phyloP scores from a whole-genome alignment of 1,140 invertebrate species.

The Drosophila subpulchrella region DNA sequence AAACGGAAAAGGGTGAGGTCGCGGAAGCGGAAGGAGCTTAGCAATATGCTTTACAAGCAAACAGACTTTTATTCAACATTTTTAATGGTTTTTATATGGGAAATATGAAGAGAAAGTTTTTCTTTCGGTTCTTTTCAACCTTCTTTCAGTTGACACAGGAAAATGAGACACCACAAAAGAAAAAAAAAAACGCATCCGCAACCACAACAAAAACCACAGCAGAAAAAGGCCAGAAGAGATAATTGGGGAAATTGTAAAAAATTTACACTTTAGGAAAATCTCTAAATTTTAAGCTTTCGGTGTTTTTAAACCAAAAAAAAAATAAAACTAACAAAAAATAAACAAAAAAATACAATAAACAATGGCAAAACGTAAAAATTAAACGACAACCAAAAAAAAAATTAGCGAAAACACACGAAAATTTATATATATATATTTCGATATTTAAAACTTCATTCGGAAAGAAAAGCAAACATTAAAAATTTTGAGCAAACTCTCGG shows the following conservation, averaged over 20 bases:
- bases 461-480: slow-evolving; percentile 51
- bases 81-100: slow-evolving; percentile 4
- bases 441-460: slow-evolving; percentile 80
- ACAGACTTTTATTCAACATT: slow-evolving; percentile 21
- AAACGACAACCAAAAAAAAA: slow-evolving; percentile 53
- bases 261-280: slow-evolving; percentile 82
- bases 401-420: slow-evolving; percentile 59
- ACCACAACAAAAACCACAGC: slow-evolving; percentile 22
- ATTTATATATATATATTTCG: slow-evolving; percentile 73
- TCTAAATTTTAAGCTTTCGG: slow-evolving; percentile 85
- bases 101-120: slow-evolving; percentile 9
- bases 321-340: slow-evolving; percentile 46
- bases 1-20: not conserved
- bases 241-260: slow-evolving; percentile 72
- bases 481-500: slow-evolving; percentile 78
- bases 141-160: slow-evolving; percentile 34
- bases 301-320: slow-evolving; percentile 81
- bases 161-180: slow-evolving; percentile 17
- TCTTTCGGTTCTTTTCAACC: slow-evolving; percentile 30
- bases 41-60: slow-evolving; percentile 41
- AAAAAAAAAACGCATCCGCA: slow-evolving; percentile 11
- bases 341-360: slow-evolving; percentile 38
- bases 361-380: slow-evolving; percentile 39
- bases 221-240: slow-evolving; percentile 25
- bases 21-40: slow-evolving; percentile 42